These are phyloP conservation scores for Bombus impatiens DNA, from an alignment of 1,140 invertebrate genomes.

Conservation along the genomic window DNA sequence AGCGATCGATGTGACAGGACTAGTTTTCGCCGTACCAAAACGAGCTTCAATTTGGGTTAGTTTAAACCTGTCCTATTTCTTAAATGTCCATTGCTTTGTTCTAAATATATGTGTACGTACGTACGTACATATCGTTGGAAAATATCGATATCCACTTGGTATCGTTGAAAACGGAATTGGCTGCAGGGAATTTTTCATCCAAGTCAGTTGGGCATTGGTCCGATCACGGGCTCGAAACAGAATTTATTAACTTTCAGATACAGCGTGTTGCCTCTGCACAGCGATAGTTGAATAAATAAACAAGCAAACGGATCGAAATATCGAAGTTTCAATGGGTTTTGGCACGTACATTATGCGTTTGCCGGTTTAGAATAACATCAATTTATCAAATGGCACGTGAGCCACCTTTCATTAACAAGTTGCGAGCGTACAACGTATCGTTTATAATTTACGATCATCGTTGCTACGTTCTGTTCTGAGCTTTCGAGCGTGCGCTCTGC, in stretches of 20 bases:
- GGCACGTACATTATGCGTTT: slow-evolving; percentile 7
- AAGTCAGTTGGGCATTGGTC: neutral
- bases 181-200: neutral
- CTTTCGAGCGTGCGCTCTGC: no score
- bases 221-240: neutral
- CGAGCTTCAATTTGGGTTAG: neutral
- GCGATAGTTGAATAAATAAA: slow-evolving; percentile 31
- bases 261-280: neutral
- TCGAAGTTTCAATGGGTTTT: slow-evolving; percentile 26
- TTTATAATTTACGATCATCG: neutral
- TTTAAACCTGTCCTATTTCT: neutral
- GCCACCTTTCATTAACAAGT: neutral
- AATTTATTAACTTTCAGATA: slow-evolving; percentile 12
- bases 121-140: neutral
- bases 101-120: neutral
- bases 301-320: neutral
- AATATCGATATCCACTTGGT: neutral
- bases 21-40: neutral
- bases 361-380: neutral
- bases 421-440: neutral
- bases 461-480: neutral
- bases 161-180: neutral
- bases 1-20: neutral
- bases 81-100: neutral
- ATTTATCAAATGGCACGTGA: neutral